Percentiles rank a stretch among this genome's conserved stretches.
Evolutionary conservation across 2,888 invertebrate species (phyloP).

Genomic region (Nipponacmea schrenckii): DNA sequence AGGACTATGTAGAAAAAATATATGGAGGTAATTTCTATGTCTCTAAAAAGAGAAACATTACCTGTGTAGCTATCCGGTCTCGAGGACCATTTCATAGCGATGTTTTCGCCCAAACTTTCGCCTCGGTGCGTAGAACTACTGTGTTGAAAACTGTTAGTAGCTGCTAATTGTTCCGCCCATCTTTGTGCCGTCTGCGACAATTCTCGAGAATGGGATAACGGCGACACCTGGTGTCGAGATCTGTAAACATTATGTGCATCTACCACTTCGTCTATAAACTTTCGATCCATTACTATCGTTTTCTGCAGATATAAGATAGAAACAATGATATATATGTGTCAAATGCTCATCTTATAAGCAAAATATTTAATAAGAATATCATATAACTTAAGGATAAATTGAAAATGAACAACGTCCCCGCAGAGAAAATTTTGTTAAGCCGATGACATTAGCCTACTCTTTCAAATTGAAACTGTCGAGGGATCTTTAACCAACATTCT

Average conservation of each 20-base stretch:
- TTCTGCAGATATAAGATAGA: slow-evolving; percentile 23
- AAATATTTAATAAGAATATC: too few relatives aligned
- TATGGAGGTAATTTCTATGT: too few relatives aligned
- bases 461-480: too few relatives aligned
- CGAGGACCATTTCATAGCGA: slow-evolving; percentile 60
- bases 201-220: slow-evolving; percentile 58
- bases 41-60: slow-evolving; percentile 18
- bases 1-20: too few relatives aligned
- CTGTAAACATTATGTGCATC: slow-evolving; percentile 59
- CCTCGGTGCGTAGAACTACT: slow-evolving; percentile 82
- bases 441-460: too few relatives aligned
- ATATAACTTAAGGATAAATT: too few relatives aligned
- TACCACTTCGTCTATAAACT: slow-evolving; percentile 56
- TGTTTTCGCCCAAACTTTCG: slow-evolving; percentile 70
- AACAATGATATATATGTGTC: not conserved
- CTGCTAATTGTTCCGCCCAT: slow-evolving; percentile 87
- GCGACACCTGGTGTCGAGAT: slow-evolving; percentile 58
- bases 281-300: slow-evolving; percentile 35
- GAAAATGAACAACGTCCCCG: too few relatives aligned
- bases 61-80: slow-evolving; percentile 53
- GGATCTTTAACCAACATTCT: too few relatives aligned
- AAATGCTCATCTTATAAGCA: too few relatives aligned
- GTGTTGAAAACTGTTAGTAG: slow-evolving; percentile 81
- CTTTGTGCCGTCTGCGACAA: slow-evolving; percentile 73
- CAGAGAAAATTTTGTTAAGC: too few relatives aligned